Evolutionary conservation across 2,888 invertebrate genomes (phyloP), one percentile per base, ranked within the genome.

Genomic region (Phalera bucephala): DNA sequence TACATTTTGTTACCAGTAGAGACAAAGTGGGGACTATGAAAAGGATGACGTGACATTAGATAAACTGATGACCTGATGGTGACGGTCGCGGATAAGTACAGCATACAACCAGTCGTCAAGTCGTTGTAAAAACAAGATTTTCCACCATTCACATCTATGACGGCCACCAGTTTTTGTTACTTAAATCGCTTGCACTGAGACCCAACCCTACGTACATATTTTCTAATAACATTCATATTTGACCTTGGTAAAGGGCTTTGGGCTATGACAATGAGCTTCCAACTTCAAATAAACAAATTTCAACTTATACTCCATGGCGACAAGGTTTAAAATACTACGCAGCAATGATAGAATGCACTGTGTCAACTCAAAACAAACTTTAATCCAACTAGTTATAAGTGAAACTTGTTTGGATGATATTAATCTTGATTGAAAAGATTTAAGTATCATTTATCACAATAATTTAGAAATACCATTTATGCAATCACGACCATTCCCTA

Each of bases 211-310:
- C 0, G 1, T 1, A 22, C 22, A 22, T 22, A n/a, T 10, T 22
- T 22, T 22, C 10, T 3, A 22, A 10, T 10, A 10, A 22, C 10
- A 17, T 17, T 4, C 17, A 17, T 4, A 17, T 17, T 4, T 25
- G 12, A 25, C 25, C 50, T 39, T 36, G 36, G 25, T 19, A 31
- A 20, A 44, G 33, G 17, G 10, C 33, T 27, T 47, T 44, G 17
- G 3, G 12, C n/a, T n/a, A n/a, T n/a, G n/a, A n/a, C n/a, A n/a
- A n/a, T n/a, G n/a, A n/a, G 25, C 12, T 7, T 11, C 11, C 31
- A 33, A 30, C 33, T 35, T 21, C 3, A 21, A 36, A 39, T 33
- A 5, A 30, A n/a, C 12, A 36, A 31, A 32, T 25, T 20, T 26
- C 0, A 14, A 33, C 33, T 23, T 36, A n/a, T 44, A 33, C 0